These are phyloP conservation scores for Harpegnathos saltator DNA, from an alignment of 1,140 invertebrate species.

Conservation along the genomic window DNA sequence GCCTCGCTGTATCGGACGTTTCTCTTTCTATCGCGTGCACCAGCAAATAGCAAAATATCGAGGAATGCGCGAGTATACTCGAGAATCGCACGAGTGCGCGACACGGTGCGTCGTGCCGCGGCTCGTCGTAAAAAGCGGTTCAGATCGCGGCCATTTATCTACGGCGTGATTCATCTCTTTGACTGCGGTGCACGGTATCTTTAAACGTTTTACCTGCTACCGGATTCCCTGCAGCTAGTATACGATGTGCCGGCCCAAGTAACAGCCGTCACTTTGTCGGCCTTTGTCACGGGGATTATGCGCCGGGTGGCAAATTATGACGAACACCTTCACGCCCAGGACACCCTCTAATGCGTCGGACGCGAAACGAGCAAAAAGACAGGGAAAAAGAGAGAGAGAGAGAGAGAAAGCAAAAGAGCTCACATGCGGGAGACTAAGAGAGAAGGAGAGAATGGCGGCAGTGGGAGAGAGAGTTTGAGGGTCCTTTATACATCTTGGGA, in stretches of 20 bases:
- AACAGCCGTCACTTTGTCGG: slow-evolving; percentile 81
- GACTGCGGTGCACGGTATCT: slow-evolving; percentile 63
- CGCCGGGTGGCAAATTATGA: slow-evolving; percentile 82
- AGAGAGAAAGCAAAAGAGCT: not conserved
- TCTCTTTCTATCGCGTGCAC: slow-evolving; percentile 14
- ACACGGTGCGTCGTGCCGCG: not conserved
- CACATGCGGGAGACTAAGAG: not conserved
- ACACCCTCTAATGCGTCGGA: slow-evolving; percentile 70
- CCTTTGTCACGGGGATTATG: slow-evolving; percentile 82
- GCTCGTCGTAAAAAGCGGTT: slow-evolving; percentile 45
- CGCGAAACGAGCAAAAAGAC: slow-evolving; percentile 38
- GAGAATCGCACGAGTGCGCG: slow-evolving; percentile 19
- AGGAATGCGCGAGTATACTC: slow-evolving; percentile 14
- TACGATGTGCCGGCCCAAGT: slow-evolving; percentile 75
- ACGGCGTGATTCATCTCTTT: slow-evolving; percentile 65
- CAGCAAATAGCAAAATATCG: slow-evolving; percentile 46
- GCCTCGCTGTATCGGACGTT: not conserved
- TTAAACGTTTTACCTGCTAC: slow-evolving; percentile 78
- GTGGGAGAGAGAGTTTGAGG: not conserved
- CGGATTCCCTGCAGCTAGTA: slow-evolving; percentile 77
- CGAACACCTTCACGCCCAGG: slow-evolving; percentile 79
- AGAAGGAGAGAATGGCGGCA: slow-evolving; percentile 13
- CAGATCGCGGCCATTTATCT: slow-evolving; percentile 62
- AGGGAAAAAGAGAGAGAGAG: slow-evolving; percentile 17
- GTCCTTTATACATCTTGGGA: slow-evolving; percentile 45